Evolutionary conservation across 1,140 invertebrate species (phyloP).

Genomic region (Leguminivora glycinivorella): DNA sequence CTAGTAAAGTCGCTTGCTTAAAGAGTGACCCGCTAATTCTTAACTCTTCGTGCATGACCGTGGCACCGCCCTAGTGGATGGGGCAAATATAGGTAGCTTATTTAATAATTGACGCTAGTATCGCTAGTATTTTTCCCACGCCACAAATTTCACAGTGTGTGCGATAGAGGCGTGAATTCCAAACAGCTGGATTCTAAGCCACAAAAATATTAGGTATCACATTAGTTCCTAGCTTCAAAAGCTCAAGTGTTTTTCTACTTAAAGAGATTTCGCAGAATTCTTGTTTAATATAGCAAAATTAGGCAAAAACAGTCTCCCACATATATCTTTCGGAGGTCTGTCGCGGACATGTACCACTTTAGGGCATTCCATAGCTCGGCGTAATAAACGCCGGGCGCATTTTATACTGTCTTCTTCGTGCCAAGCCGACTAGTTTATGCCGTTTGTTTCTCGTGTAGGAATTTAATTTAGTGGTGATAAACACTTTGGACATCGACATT

Average conservation of each 20-base stretch:
- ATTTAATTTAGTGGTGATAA: constrained; percentile 22
- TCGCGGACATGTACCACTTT: constrained; percentile 19
- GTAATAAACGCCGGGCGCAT: constrained; percentile 18
- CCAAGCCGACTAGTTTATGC: constrained; percentile 26
- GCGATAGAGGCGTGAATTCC: no score
- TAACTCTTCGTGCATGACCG: no score
- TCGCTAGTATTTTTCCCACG: no score
- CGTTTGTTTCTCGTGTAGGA: constrained; percentile 15
- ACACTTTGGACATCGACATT: not conserved
- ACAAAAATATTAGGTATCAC: no score
- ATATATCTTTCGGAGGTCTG: constrained; percentile 9
- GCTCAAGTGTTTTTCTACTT: not conserved
- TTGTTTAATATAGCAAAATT: constrained; percentile 3
- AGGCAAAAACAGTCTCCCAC: constrained; percentile 14
- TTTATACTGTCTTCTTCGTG: constrained; percentile 25
- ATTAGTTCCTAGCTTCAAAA: no score
- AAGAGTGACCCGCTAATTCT: no score
- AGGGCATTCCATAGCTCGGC: constrained; percentile 17
- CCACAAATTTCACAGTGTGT: no score
- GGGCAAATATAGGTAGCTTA: no score
- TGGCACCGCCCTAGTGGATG: no score
- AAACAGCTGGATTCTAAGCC: no score
- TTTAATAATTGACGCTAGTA: no score
- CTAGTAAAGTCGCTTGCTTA: no score
- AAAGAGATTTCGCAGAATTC: not conserved